Percentiles rank a stretch among this genome's conserved stretches.
Evolutionary conservation across 2,888 invertebrate species (phyloP).

Genomic region (Falcaria lacertinaria): DNA sequence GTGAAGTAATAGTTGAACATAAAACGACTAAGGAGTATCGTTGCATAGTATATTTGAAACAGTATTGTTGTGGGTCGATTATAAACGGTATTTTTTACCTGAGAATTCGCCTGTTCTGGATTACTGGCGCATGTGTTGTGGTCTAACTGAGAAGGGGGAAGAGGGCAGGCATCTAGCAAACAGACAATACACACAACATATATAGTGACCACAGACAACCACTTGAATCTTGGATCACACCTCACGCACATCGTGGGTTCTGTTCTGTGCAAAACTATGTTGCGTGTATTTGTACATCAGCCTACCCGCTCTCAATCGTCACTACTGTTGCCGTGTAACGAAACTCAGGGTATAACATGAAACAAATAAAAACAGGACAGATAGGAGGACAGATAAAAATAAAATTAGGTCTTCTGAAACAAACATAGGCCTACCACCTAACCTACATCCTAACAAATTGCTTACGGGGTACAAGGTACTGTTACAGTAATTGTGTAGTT

Average conservation of each 20-base stretch:
- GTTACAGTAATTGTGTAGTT: slow-evolving; percentile 21
- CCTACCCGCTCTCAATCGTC: slow-evolving; percentile 55
- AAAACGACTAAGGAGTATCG: slow-evolving; percentile 71
- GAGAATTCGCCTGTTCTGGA: slow-evolving; percentile 85
- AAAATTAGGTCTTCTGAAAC: slow-evolving; percentile 47
- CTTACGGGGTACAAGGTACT: not conserved
- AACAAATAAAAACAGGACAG: slow-evolving; percentile 68
- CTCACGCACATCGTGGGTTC: slow-evolving; percentile 67
- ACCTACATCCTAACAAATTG: slow-evolving; percentile 1
- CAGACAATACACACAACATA: slow-evolving; percentile 91
- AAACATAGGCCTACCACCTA: slow-evolving; percentile 1
- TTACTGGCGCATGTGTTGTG: slow-evolving; percentile 88
- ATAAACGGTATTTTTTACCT: slow-evolving; percentile 81
- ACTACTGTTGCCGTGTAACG: slow-evolving; percentile 21
- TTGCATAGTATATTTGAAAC: slow-evolving; percentile 74
- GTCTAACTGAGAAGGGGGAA: slow-evolving; percentile 92
- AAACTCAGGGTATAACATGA: slow-evolving; percentile 31
- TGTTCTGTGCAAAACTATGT: slow-evolving; percentile 66
- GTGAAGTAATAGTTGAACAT: slow-evolving; percentile 74
- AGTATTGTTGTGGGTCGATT: slow-evolving; percentile 75
- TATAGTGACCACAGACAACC: slow-evolving; percentile 80
- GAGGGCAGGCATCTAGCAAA: slow-evolving; percentile 97
- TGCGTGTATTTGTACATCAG: slow-evolving; percentile 73
- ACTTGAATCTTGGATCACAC: slow-evolving; percentile 78
- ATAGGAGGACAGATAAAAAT: slow-evolving; percentile 70